Percentiles rank a stretch among this genome's conserved stretches.
These are phyloP conservation scores for Lycocerus yunnanus DNA, from an alignment of 2,888 invertebrate genomes.

Conservation along the genomic window DNA sequence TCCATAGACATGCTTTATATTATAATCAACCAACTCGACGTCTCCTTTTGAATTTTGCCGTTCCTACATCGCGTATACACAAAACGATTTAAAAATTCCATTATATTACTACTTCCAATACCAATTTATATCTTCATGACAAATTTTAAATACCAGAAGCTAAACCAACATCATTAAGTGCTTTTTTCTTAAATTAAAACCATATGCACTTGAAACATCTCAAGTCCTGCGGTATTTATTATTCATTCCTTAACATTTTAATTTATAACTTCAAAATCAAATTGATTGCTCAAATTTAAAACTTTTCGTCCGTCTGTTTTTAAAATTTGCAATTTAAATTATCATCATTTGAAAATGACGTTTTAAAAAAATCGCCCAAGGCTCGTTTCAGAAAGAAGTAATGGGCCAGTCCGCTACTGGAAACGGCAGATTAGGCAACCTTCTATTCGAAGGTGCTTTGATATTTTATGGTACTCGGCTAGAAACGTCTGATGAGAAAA, in stretches of 20 bases:
- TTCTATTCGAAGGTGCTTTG: too few relatives aligned
- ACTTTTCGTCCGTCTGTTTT: too few relatives aligned
- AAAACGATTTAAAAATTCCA: slow-evolving; percentile 1
- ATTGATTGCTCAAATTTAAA: too few relatives aligned
- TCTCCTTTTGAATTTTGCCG: slow-evolving; percentile 25
- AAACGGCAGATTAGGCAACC: too few relatives aligned
- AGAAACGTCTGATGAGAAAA: neutral
- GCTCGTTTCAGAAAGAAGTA: too few relatives aligned
- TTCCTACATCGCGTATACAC: slow-evolving; percentile 9
- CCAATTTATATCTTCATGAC: neutral
- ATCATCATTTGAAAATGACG: too few relatives aligned
- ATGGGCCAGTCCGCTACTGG: too few relatives aligned
- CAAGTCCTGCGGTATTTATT: neutral
- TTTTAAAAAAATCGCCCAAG: too few relatives aligned
- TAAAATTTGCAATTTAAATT: too few relatives aligned
- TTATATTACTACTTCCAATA: neutral
- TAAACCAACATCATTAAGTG: neutral
- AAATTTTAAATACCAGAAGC: neutral
- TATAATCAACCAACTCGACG: slow-evolving; percentile 40
- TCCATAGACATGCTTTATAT: slow-evolving; percentile 45
- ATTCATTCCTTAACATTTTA: too few relatives aligned
- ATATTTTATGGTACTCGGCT: neutral
- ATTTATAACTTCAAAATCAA: too few relatives aligned
- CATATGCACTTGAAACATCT: neutral
- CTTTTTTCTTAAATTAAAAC: neutral